Conservation (phyloP, 2,888 invertebrate genomes). For the Chelonus formosanus region DNA sequence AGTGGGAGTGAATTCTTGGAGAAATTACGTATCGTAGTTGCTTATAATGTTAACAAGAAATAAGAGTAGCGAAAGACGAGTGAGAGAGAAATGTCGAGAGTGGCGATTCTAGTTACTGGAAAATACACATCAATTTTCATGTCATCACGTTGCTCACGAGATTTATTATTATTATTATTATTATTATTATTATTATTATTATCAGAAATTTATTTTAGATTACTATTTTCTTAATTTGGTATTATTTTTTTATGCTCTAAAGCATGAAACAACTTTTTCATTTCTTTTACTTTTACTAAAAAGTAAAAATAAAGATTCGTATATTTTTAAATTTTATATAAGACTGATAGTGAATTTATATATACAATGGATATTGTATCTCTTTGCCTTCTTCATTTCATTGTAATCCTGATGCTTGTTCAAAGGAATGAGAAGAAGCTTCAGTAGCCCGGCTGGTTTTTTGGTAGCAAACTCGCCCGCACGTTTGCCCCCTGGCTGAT, state of each 20-base stretch:
- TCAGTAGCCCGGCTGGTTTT: slow-evolving; percentile 63
- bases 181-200: slow-evolving; percentile 43
- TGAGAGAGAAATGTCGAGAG: slow-evolving; percentile 22
- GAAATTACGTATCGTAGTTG: slow-evolving; percentile 44
- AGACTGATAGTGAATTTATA: not conserved
- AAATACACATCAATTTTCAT: slow-evolving; percentile 42
- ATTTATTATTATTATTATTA: slow-evolving; percentile 42
- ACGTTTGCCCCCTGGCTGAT: slow-evolving; percentile 51
- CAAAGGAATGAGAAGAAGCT: slow-evolving; percentile 32
- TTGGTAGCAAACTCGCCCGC: slow-evolving; percentile 54
- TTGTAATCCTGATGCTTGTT: not conserved
- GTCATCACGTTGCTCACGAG: slow-evolving; percentile 38
- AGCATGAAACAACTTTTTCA: too few species aligned
- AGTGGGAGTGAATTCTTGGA: slow-evolving; percentile 19
- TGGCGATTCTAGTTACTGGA: slow-evolving; percentile 32
- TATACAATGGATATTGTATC: too few species aligned
- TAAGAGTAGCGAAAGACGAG: slow-evolving; percentile 22
- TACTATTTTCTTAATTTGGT: not conserved
- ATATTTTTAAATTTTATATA: too few species aligned
- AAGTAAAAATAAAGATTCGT: too few species aligned
- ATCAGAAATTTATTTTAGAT: slow-evolving; percentile 34
- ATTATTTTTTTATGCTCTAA: too few species aligned
- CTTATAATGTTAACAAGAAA: slow-evolving; percentile 43
- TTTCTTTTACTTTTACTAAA: too few species aligned
- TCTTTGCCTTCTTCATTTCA: too few species aligned